Evolutionary conservation across 2,113 vertebrate species (phyloP).

Genomic region (Cololabis saira): DNA sequence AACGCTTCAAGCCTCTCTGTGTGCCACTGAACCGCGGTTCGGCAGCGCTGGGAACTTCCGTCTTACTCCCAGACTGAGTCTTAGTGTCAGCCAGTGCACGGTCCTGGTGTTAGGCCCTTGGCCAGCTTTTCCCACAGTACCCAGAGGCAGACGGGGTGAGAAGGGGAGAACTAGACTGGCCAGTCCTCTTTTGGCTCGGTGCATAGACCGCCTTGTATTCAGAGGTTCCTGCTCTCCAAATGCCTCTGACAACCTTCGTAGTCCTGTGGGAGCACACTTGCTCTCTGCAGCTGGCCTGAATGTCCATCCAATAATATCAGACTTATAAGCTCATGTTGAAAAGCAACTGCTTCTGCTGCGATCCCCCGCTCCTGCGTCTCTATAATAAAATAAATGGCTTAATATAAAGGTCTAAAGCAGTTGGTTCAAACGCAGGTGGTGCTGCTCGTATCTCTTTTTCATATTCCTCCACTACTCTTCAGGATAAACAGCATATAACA

Average conservation of each 20-base stretch:
- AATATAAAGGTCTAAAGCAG: too few species aligned
- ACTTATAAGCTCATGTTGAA: conserved; percentile 54
- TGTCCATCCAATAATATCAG: conserved; percentile 53
- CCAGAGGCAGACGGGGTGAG: conserved; percentile 21
- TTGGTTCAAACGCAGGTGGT: too few species aligned
- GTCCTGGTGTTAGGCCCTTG: conserved; percentile 38
- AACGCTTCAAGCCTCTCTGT: conserved; percentile 30
- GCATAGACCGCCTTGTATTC: conserved; percentile 29
- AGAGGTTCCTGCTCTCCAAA: conserved; percentile 23
- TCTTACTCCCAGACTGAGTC: conserved; percentile 12
- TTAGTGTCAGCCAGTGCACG: conserved; percentile 34
- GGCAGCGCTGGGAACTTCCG: conserved; percentile 25
- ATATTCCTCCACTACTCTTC: too few species aligned
- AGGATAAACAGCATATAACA: too few species aligned
- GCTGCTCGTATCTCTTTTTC: too few species aligned
- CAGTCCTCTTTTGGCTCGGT: conserved; percentile 40
- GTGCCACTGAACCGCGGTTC: conserved; percentile 33
- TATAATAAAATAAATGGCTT: background rate
- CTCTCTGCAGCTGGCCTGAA: conserved; percentile 47
- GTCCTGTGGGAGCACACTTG: conserved; percentile 19
- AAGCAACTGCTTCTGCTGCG: conserved; percentile 34
- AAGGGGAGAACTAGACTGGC: conserved; percentile 11
- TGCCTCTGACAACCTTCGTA: conserved; percentile 37
- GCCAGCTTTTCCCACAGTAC: conserved; percentile 55
- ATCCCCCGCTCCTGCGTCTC: background rate